Evolutionary conservation across 1,140 invertebrate genomes (phyloP).

Genomic region (Stegodyphus mimosarum): DNA sequence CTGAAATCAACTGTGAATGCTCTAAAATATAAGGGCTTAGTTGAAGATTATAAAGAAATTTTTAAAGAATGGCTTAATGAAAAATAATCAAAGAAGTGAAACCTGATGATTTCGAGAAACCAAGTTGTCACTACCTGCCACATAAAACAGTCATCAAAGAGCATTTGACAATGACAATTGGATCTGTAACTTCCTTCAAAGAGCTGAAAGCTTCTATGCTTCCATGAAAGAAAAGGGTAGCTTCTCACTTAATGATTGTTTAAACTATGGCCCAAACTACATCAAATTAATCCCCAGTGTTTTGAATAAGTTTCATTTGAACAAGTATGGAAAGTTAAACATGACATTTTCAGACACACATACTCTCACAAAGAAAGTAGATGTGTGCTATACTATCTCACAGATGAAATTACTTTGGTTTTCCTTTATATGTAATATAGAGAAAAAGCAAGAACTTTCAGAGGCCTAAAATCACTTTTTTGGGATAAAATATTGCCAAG

Average conservation of each 20-base stretch:
- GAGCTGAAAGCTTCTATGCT: constrained; percentile 79
- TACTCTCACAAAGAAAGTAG: no score
- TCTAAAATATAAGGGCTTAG: no score
- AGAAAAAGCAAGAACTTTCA: no score
- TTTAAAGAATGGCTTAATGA: neutral
- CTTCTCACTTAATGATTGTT: neutral
- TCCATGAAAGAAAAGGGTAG: neutral
- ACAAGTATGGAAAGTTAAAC: neutral
- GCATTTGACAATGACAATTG: neutral
- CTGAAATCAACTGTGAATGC: neutral
- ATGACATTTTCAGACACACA: no score
- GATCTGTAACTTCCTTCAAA: constrained; percentile 80
- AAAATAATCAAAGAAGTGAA: neutral
- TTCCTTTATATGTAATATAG: no score
- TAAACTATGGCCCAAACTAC: neutral
- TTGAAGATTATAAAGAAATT: neutral
- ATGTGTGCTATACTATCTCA: no score
- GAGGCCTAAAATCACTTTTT: no score
- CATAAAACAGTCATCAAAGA: neutral
- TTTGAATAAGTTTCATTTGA: neutral
- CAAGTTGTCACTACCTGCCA: neutral
- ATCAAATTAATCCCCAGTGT: neutral
- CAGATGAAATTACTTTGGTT: no score
- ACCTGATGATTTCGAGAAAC: neutral
- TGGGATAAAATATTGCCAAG: no score